phyloP scores from a whole-genome alignment of 2,888 invertebrate species.

The Drosophila atripex region DNA sequence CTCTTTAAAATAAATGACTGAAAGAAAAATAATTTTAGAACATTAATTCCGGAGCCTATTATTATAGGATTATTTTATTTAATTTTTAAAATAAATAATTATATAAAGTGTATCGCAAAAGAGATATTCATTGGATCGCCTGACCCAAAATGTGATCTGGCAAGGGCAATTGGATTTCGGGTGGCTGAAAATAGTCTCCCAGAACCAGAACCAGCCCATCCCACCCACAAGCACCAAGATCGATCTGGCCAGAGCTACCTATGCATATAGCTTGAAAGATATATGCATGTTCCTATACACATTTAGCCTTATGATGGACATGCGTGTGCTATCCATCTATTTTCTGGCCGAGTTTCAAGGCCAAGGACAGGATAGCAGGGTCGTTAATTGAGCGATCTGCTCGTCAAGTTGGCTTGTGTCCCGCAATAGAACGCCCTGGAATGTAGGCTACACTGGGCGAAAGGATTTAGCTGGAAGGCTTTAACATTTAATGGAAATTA shows the following conservation, averaged over 20 bases:
- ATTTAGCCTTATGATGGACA: not conserved
- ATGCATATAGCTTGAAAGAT: not conserved
- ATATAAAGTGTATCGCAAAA: not conserved
- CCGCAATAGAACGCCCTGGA: conserved; percentile 8
- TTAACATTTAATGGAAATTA: too few relatives aligned
- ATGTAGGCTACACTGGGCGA: conserved; percentile 1
- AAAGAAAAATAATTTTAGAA: too few relatives aligned
- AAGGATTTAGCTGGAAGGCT: not conserved
- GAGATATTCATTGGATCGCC: conserved; percentile 13
- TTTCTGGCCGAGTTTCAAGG: conserved; percentile 20
- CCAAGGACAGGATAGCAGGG: conserved; percentile 20
- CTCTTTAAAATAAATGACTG: not conserved
- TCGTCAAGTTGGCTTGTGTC: conserved; percentile 15
- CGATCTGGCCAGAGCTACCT: not conserved
- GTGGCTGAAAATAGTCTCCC: conserved; percentile 3
- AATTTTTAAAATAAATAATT: too few relatives aligned
- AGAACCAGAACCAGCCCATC: not conserved
- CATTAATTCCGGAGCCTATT: too few relatives aligned
- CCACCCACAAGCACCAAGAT: not conserved
- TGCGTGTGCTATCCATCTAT: not conserved
- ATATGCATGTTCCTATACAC: not conserved
- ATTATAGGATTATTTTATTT: too few relatives aligned
- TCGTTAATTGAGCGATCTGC: conserved; percentile 18
- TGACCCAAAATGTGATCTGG: conserved; percentile 27
- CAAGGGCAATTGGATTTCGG: conserved; percentile 7